Evolutionary conservation across 2,797 vertebrate species (phyloP).

Genomic region (Microhierax caerulescens): DNA sequence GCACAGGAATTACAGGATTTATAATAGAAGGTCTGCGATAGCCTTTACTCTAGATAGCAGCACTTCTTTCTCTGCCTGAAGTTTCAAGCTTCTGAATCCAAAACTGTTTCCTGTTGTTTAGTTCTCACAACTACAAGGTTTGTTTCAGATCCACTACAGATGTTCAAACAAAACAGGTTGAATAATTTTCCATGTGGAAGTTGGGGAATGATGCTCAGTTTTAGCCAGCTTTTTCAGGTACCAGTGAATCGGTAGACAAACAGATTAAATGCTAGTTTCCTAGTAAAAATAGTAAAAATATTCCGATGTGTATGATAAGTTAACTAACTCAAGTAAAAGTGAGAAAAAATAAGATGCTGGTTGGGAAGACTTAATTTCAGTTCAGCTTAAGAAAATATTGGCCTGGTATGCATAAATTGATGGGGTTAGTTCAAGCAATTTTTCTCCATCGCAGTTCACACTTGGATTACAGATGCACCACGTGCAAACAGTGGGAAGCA

Average conservation of each 20-base stretch:
- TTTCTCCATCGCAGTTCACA: not conserved
- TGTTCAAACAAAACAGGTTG: not conserved
- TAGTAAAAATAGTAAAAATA: not conserved
- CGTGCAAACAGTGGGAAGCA: not conserved
- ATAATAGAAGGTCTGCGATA: not conserved
- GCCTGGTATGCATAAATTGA: not conserved
- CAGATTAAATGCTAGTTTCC: not conserved
- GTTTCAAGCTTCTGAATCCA: not conserved
- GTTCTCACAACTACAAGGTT: not conserved
- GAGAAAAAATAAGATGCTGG: not conserved
- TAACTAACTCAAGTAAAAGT: not conserved
- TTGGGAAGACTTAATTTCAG: not conserved
- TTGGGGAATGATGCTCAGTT: not conserved
- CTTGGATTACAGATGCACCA: not conserved
- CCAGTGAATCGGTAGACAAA: not conserved
- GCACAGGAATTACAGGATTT: not conserved
- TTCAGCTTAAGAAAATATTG: not conserved
- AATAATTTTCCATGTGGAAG: not conserved
- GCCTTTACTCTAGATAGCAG: not conserved
- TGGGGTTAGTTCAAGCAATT: not conserved
- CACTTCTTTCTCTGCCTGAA: not conserved
- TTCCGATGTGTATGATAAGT: not conserved
- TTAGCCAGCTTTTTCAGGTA: not conserved
- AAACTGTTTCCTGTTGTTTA: not conserved
- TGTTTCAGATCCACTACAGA: not conserved